Evolutionary conservation across 2,797 vertebrate species (phyloP), one percentile per base, ranked within the genome.

Genomic region (Sylvilagus floridanus): DNA sequence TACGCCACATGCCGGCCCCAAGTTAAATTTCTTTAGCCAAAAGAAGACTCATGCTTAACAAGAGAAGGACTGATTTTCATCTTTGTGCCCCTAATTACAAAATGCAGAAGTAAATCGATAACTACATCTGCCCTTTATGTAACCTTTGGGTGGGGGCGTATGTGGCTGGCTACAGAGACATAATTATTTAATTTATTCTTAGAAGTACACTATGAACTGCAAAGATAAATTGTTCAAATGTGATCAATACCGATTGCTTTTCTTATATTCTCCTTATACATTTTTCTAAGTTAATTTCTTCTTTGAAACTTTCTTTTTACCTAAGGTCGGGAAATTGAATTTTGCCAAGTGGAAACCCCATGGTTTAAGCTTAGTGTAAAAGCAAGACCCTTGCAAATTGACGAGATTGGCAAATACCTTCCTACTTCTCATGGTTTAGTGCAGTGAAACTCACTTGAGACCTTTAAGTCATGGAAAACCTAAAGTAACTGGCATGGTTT

Each of bases 381-480:
- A 30, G 71, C 73, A 87, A 94, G 81, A 84, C 89, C 42, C 81
- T 86, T 82, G 87, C 81, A 60, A 96, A 92, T 77, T 71, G 42
- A 90, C 63, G 35, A 52, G 90, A 83, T 92, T 95, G 88, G 69
- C 95, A 95, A 95, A 95, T 94, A 76, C 66, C 21, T 91, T 94
- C 85, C 77, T 62, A 85, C 54, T 96, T 94, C 82, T 69, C 82
- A 90, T 90, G 66, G 95, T 97, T 97, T 78, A 85, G 65, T 91
- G 75, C 52, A 78, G 93, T 94, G 96, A 94, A 96, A 93, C 47
- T 97, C 91, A 76, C 84, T 93, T 76, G 89, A 97, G 93, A 94
- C 60, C 90, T 63, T 95, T 96, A 90, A 95, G 92, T 94, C 90
- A 94, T 93, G 84, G 93, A 93, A 94, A 91, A 88, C 63, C 37